Evolutionary conservation across 2,113 vertebrate species (phyloP).

Genomic region (Struthio camelus): DNA sequence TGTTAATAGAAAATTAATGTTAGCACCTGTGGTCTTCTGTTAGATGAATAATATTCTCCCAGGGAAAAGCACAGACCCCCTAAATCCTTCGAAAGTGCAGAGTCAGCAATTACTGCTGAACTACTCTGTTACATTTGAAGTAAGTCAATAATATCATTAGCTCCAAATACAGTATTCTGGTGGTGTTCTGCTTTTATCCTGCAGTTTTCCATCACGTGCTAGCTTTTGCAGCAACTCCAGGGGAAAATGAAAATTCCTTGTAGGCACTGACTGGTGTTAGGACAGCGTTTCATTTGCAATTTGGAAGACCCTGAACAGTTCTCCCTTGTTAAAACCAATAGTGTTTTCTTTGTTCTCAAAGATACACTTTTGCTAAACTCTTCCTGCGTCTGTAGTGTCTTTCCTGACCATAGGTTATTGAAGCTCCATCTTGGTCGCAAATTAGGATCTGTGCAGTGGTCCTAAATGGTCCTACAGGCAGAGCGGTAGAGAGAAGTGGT

Average conservation of each 20-base stretch:
- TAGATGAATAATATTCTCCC: constrained; percentile 46
- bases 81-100: constrained; percentile 38
- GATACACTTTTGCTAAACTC: neutral
- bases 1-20: constrained; percentile 57
- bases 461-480: neutral
- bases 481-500: neutral
- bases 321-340: neutral
- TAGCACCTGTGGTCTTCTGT: constrained; percentile 33
- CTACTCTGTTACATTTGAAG: constrained; percentile 45
- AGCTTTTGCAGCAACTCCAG: neutral
- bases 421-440: neutral
- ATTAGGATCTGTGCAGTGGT: neutral
- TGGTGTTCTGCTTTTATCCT: constrained; percentile 1
- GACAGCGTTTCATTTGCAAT: neutral
- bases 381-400: neutral
- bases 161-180: constrained; percentile 19
- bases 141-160: constrained; percentile 44
- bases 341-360: neutral
- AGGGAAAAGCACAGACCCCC: constrained; percentile 50
- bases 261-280: neutral
- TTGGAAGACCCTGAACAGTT: neutral
- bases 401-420: fast-evolving
- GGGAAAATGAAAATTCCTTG: neutral
- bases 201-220: neutral
- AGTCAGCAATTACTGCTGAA: constrained; percentile 51